Evolutionary conservation across 2,113 vertebrate genomes (phyloP), one percentile per base, ranked within the genome.

Genomic region (Buteo buteo): DNA sequence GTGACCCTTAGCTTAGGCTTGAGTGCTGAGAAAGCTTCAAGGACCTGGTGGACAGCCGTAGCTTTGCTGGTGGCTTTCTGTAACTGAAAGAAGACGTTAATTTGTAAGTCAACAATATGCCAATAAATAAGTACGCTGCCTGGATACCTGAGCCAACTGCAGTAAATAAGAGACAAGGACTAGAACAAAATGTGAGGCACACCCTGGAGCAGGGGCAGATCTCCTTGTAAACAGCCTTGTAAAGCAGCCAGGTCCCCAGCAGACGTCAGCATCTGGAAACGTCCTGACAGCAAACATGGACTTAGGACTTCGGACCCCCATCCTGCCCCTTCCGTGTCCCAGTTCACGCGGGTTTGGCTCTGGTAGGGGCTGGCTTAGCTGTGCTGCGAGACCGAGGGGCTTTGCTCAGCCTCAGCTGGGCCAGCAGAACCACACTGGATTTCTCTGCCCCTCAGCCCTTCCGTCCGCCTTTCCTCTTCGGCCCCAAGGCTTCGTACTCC

Each of bases 341-440:
- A 0, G 5, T 31, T 71, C 21, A 28, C 0, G 0, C 21, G 22
- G 32, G 25, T 80, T 65, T 77, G 36, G 6, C 59, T 81, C 31
- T 64, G 26, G 26, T 4, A 36, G 31, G 32, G 61, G 26, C 58
- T 70, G 52, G 25, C 11, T 38, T 58, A 62, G 32, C 59, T 36
- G 31, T 42, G 31, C 78, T 86, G 29, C 29, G 42, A 73, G 26
- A 24, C 42, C 2, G 4, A 71, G 32, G 25, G 24, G 25, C 38
- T 72, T 86, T 9, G 6, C 42, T 77, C 13, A 54, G 58, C 49
- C 13, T 6, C 32, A 31, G 15, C 3, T 32, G 20, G 29, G 10
- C 47, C 52, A 47, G 50, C 22, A 88, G 64, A 79, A 59, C 58
- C 81, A 42, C 0, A 0, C 32, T 24, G 57, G 16, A 49, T 62